Conservation (phyloP, 2,797 vertebrate species). For the Parauchenoglanis punctatus region DNA sequence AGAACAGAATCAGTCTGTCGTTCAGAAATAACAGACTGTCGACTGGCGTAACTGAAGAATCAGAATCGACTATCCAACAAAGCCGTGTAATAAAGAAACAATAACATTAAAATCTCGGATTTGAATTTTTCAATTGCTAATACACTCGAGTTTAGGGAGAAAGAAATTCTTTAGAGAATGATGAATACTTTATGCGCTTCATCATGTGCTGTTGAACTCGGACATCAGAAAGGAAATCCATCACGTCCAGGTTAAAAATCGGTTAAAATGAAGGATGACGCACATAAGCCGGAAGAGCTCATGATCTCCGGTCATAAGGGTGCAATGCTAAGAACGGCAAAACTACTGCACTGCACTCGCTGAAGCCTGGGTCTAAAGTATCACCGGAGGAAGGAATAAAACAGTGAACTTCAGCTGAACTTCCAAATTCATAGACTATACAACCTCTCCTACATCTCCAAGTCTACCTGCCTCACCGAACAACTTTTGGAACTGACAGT, state of each 20-base stretch:
- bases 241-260: not conserved
- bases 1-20: too few species aligned
- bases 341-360: not conserved
- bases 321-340: not conserved
- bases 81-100: not conserved
- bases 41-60: too few species aligned
- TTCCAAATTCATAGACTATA: not conserved
- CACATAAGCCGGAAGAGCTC: not conserved
- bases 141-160: not conserved
- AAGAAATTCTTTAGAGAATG: not conserved
- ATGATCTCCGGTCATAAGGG: not conserved
- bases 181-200: too few species aligned
- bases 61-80: too few species aligned
- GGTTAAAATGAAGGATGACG: not conserved
- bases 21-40: too few species aligned
- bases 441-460: not conserved
- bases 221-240: not conserved
- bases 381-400: not conserved
- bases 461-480: not conserved
- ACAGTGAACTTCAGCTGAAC: conserved; percentile 6
- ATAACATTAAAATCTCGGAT: not conserved
- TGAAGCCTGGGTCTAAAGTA: not conserved
- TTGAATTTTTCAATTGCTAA: too few species aligned
- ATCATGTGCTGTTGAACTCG: not conserved
- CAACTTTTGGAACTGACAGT: not conserved